Conservation (phyloP, 2,113 vertebrate species). For the Microtus montanus region DNA sequence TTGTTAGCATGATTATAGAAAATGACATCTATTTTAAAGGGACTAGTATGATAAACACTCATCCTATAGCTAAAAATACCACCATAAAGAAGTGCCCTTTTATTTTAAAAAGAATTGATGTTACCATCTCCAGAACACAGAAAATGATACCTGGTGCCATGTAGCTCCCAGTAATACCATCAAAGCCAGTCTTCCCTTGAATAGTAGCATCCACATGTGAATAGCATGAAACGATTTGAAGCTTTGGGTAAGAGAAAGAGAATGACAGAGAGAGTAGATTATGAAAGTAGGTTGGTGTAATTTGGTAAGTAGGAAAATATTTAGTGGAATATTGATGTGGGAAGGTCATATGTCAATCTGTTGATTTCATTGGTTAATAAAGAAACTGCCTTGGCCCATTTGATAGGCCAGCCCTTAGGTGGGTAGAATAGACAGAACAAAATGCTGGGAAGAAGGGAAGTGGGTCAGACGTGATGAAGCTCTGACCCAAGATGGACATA, state of each 20-base stretch:
- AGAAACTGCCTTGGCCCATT: too few relatives aligned
- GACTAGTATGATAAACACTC: background rate
- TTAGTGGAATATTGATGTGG: background rate
- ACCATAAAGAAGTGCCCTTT: background rate
- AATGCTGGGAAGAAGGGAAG: too few relatives aligned
- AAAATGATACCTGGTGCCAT: background rate
- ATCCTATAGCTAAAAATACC: slow-evolving; percentile 14
- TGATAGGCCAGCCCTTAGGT: too few relatives aligned
- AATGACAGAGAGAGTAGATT: background rate
- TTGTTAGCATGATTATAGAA: background rate
- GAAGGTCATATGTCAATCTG: too few relatives aligned
- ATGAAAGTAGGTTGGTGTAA: background rate
- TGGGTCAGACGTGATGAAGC: too few relatives aligned
- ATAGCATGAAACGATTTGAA: background rate
- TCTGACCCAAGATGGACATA: too few relatives aligned
- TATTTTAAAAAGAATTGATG: background rate
- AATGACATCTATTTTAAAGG: background rate
- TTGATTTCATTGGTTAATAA: too few relatives aligned
- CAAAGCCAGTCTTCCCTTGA: background rate
- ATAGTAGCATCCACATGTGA: background rate
- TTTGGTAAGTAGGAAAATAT: background rate
- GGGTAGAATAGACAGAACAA: too few relatives aligned
- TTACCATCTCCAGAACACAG: slow-evolving; percentile 7
- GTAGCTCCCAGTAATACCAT: background rate
- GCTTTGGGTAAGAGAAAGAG: background rate